Evolutionary conservation across 2,797 vertebrate species (phyloP).

Genomic region (Pantherophis alleghaniensis): DNA sequence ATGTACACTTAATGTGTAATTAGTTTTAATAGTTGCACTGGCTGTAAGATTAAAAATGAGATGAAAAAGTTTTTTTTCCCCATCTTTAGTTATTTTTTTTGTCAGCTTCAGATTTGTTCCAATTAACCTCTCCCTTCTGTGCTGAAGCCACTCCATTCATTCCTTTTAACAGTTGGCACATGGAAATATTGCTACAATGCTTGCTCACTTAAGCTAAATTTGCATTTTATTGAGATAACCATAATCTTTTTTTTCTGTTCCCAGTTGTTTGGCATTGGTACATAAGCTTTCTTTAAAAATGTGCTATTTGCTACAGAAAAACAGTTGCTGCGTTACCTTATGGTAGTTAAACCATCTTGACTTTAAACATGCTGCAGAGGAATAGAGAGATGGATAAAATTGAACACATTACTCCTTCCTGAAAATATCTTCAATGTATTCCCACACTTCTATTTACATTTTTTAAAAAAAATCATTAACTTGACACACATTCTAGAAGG

Average conservation of each 20-base stretch:
- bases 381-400: not conserved
- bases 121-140: slow-evolving; percentile 32
- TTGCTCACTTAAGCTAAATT: slow-evolving; percentile 11
- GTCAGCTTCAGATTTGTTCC: slow-evolving; percentile 25
- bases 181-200: slow-evolving; percentile 14
- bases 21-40: slow-evolving; percentile 34
- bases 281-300: not conserved
- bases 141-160: slow-evolving; percentile 23
- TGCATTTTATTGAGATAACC: slow-evolving; percentile 25
- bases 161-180: slow-evolving; percentile 21
- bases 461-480: not conserved
- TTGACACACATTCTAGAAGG: not conserved
- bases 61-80: not conserved
- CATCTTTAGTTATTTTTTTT: slow-evolving; percentile 4
- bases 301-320: slow-evolving; percentile 3
- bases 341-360: not conserved
- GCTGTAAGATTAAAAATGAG: slow-evolving; percentile 27
- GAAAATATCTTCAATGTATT: not conserved
- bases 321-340: not conserved
- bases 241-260: slow-evolving; percentile 13
- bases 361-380: not conserved
- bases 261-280: not conserved
- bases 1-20: slow-evolving; percentile 30
- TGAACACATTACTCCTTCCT: not conserved
- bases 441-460: not conserved